A percentile compares a stretch with the other conserved stretches of the same genome.
These are phyloP conservation scores for Cheilosia soror DNA, from an alignment of 2,888 invertebrate species.

Conservation along the genomic window DNA sequence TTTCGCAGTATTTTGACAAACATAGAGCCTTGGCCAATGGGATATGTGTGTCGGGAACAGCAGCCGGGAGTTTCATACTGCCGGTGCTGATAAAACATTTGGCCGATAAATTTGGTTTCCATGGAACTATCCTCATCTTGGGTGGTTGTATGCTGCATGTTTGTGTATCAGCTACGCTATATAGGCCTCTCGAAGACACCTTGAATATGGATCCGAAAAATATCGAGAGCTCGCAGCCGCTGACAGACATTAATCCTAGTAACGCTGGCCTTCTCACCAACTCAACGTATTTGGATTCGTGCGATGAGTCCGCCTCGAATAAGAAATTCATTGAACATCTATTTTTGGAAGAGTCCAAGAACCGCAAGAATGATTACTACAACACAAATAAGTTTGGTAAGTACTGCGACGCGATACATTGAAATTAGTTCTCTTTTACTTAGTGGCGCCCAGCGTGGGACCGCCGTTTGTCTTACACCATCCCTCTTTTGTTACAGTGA, in stretches of 20 bases:
- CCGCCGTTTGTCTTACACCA: neutral
- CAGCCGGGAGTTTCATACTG: conserved; percentile 91
- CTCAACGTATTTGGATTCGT: conserved; percentile 83
- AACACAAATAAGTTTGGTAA: conserved; percentile 77
- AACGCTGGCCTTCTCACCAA: conserved; percentile 82
- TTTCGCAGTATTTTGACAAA: conserved; percentile 91
- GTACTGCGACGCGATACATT: neutral
- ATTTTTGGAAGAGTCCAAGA: conserved; percentile 83
- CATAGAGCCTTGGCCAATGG: conserved; percentile 92
- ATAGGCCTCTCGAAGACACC: conserved; percentile 85
- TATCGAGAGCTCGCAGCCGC: conserved; percentile 78
- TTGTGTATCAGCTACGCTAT: conserved; percentile 89
- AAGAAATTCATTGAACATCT: conserved; percentile 83
- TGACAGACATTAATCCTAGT: conserved; percentile 81
- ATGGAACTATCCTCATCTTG: conserved; percentile 88
- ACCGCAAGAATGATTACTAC: conserved; percentile 83
- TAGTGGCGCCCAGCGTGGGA: neutral
- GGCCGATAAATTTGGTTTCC: conserved; percentile 89
- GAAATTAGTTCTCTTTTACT: neutral
- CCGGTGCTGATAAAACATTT: conserved; percentile 90
- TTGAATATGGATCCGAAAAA: conserved; percentile 75
- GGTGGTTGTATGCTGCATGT: conserved; percentile 91
- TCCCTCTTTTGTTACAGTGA: conserved; percentile 63
- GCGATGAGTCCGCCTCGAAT: conserved; percentile 81
- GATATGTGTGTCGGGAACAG: conserved; percentile 92